Conservation (phyloP, 2,888 invertebrate genomes). For the Drosophila lacicola region DNA sequence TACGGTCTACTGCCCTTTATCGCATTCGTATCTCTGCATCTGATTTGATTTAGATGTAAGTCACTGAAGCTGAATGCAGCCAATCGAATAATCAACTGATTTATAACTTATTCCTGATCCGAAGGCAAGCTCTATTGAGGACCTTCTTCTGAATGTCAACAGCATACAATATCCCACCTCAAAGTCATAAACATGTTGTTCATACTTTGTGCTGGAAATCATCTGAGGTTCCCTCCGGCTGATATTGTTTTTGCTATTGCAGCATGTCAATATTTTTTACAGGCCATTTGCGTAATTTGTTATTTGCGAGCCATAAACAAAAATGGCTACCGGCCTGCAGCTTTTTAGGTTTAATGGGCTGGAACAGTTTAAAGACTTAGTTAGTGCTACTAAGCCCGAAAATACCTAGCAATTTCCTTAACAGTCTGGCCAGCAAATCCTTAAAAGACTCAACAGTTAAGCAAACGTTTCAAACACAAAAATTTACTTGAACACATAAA, state of each 20-base stretch:
- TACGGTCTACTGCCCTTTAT: no score
- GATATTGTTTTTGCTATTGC: conserved; percentile 25
- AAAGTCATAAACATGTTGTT: conserved; percentile 57
- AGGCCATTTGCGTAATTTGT: conserved; percentile 79
- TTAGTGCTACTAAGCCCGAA: conserved; percentile 45
- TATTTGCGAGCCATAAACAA: conserved; percentile 71
- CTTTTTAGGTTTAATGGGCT: conserved; percentile 46
- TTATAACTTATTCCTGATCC: conserved; percentile 57
- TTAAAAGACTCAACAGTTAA: conserved; percentile 8
- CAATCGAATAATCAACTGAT: conserved; percentile 63
- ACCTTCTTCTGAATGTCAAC: conserved; percentile 15
- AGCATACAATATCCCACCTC: conserved; percentile 22
- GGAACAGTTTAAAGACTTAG: conserved; percentile 57
- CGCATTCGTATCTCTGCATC: neutral
- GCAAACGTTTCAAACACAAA: conserved; percentile 40
- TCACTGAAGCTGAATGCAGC: conserved; percentile 1
- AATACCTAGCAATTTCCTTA: conserved; percentile 1
- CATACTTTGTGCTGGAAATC: conserved; percentile 17
- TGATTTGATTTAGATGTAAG: conserved; percentile 41
- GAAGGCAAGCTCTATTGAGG: neutral
- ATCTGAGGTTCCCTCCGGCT: neutral
- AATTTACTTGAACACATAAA: conserved; percentile 53
- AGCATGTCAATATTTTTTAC: conserved; percentile 68
- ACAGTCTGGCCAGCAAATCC: conserved; percentile 9
- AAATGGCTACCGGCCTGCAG: conserved; percentile 44